These are phyloP conservation scores for Neostethus bicornis DNA, from an alignment of 2,797 vertebrate species.

Conservation along the genomic window DNA sequence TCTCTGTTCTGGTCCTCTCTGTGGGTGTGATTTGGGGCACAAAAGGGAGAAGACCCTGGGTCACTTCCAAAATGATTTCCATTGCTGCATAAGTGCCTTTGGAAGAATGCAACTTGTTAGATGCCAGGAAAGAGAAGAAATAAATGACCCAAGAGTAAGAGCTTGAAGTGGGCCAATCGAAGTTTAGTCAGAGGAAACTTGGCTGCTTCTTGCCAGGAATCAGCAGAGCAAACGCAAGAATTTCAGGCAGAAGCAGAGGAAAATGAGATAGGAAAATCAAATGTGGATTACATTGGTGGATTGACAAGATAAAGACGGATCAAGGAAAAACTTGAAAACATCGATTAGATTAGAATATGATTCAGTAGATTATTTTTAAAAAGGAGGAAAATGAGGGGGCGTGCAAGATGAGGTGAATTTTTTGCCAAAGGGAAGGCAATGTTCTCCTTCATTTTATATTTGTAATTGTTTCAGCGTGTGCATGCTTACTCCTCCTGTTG, in stretches of 20 bases:
- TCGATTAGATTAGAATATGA: conserved; percentile 31
- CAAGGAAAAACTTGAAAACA: conserved; percentile 23
- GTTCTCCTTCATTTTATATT: conserved; percentile 37
- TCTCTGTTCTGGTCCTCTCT: conserved; percentile 26
- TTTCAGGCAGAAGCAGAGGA: conserved; percentile 48
- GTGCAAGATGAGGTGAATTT: conserved; percentile 27
- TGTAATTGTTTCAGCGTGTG: conserved; percentile 66
- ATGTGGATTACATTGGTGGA: conserved; percentile 33
- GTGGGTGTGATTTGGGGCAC: conserved; percentile 41
- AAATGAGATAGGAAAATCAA: conserved; percentile 47
- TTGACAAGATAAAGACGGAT: conserved; percentile 10
- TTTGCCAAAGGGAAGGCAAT: conserved; percentile 31
- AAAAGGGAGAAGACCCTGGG: conserved; percentile 48
- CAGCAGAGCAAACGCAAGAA: conserved; percentile 61
- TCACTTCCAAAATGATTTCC: conserved; percentile 70
- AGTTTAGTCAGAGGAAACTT: conserved; percentile 59
- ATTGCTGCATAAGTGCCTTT: conserved; percentile 67
- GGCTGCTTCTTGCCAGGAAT: conserved; percentile 48
- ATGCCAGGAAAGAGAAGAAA: conserved; percentile 68
- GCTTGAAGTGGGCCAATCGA: conserved; percentile 66
- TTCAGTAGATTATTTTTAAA: conserved; percentile 11
- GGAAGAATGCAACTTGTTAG: conserved; percentile 66
- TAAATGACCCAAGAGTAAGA: conserved; percentile 65
- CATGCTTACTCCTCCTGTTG: conserved; percentile 38
- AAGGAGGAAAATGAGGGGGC: conserved; percentile 17